A percentile compares a stretch with the other conserved stretches of the same genome.
Conservation (phyloP, 2,113 vertebrate genomes). For the Aix galericulata region DNA sequence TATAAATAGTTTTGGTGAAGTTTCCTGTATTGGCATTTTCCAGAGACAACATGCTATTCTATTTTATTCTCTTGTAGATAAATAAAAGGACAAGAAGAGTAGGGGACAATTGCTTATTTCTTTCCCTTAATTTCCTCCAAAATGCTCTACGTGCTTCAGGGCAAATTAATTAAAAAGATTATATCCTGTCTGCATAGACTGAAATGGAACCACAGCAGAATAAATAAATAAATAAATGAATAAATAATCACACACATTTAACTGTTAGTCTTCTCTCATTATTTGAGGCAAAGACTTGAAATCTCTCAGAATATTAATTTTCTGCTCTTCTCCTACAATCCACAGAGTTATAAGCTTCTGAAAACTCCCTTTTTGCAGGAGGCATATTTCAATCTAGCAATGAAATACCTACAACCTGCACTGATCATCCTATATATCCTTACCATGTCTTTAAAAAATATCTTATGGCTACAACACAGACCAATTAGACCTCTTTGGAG, state of each 20-base stretch:
- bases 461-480: not conserved
- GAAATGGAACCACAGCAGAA: not conserved
- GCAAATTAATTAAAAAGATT: not conserved
- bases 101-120: not conserved
- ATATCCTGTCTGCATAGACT: not conserved
- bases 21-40: not conserved
- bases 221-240: no score
- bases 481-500: not conserved
- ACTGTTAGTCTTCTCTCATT: not conserved
- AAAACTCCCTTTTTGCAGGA: not conserved
- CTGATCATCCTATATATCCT: not conserved
- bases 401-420: not conserved
- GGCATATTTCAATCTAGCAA: not conserved
- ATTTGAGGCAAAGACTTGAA: not conserved
- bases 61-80: not conserved
- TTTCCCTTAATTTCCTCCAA: not conserved
- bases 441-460: not conserved
- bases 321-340: not conserved
- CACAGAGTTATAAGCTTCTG: not conserved
- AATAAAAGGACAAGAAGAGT: not conserved
- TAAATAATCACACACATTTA: not conserved
- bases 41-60: not conserved
- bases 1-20: not conserved
- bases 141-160: not conserved
- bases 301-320: not conserved